Evolutionary conservation across 2,888 invertebrate genomes (phyloP).

Genomic region (Iphiclides podalirius): DNA sequence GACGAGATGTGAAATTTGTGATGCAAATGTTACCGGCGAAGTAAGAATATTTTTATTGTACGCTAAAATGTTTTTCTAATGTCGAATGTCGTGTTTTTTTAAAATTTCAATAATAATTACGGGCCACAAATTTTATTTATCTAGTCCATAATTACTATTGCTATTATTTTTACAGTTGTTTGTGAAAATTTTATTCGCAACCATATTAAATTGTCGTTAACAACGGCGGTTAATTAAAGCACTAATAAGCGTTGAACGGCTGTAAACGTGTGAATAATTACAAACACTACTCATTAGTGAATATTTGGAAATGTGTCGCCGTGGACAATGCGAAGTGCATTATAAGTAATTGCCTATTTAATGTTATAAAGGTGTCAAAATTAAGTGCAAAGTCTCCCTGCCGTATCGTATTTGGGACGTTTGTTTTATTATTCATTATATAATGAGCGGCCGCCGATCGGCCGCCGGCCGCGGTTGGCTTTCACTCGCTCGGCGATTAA

Average conservation of each 20-base stretch:
- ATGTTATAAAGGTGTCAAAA: slow-evolving; percentile 19
- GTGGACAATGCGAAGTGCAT: not conserved
- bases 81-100: not conserved
- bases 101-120: not conserved
- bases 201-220: not conserved
- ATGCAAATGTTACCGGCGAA: not conserved
- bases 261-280: slow-evolving; percentile 7
- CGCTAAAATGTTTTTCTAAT: too few species aligned
- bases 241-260: not conserved
- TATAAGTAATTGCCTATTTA: slow-evolving; percentile 15
- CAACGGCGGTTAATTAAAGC: not conserved
- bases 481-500: slow-evolving; percentile 73
- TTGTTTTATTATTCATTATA: slow-evolving; percentile 75
- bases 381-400: slow-evolving; percentile 42
- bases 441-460: slow-evolving; percentile 51
- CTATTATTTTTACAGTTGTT: not conserved
- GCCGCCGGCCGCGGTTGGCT: slow-evolving; percentile 60
- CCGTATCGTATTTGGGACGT: slow-evolving; percentile 60
- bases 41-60: too few species aligned
- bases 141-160: too few species aligned
- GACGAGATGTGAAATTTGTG: not conserved
- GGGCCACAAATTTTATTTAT: too few species aligned
- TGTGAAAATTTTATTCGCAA: not conserved
- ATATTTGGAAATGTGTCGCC: slow-evolving; percentile 11
- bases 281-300: slow-evolving; percentile 12